Conservation (phyloP, 2,888 invertebrate species). For the Parochlus steinenii region DNA sequence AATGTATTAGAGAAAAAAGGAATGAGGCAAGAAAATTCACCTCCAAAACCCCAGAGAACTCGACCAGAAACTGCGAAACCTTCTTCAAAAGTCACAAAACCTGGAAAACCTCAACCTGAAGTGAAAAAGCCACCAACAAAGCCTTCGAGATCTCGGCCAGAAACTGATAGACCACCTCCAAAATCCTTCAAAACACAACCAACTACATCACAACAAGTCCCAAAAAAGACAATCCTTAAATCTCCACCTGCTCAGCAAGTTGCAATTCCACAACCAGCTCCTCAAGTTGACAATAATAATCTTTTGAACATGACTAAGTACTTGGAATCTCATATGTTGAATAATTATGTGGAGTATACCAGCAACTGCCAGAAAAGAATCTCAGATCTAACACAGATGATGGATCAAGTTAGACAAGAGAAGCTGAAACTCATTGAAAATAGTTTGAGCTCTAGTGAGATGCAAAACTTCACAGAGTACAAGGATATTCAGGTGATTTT, state of each 20-base stretch:
- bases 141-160: not conserved
- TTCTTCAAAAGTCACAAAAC: not conserved
- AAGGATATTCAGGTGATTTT: no score
- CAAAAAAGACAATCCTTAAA: not conserved
- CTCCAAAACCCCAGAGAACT: not conserved
- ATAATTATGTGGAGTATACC: slow-evolving; percentile 35
- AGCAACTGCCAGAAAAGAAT: slow-evolving; percentile 38
- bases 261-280: not conserved
- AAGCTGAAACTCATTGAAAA: slow-evolving; percentile 33
- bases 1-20: slow-evolving; percentile 16
- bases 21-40: slow-evolving; percentile 2
- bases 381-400: slow-evolving; percentile 35
- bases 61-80: not conserved
- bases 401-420: slow-evolving; percentile 40
- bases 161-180: not conserved
- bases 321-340: slow-evolving; percentile 14
- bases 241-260: not conserved
- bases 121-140: not conserved
- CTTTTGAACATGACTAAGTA: slow-evolving; percentile 3
- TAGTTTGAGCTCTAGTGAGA: slow-evolving; percentile 27
- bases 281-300: not conserved
- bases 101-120: not conserved
- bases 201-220: not conserved
- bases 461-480: slow-evolving; percentile 27
- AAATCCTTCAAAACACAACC: not conserved